Evolutionary conservation across 2,888 invertebrate species (phyloP).

Genomic region (Boloria euphrosyne): DNA sequence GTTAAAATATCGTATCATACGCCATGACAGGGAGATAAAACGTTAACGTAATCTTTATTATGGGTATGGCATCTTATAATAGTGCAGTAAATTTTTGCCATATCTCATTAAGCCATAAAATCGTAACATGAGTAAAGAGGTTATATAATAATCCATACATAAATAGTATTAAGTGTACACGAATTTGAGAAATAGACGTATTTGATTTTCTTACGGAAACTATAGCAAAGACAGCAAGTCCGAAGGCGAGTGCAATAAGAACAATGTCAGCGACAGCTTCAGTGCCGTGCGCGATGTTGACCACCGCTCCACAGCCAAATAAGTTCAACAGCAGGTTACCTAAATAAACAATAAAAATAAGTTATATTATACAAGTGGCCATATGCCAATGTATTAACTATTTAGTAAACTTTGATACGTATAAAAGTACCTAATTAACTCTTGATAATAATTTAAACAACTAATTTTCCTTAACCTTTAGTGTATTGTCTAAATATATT

Average conservation of each 20-base stretch:
- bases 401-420: no score
- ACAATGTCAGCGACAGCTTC: slow-evolving; percentile 78
- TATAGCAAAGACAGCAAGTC: slow-evolving; percentile 91
- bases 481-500: no score
- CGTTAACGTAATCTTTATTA: slow-evolving; percentile 23
- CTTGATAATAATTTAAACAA: no score
- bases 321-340: slow-evolving; percentile 93
- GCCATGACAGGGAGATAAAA: slow-evolving; percentile 11
- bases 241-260: slow-evolving; percentile 92
- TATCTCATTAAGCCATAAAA: slow-evolving; percentile 10
- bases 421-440: no score
- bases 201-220: slow-evolving; percentile 84
- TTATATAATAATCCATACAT: background rate
- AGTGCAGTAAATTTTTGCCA: slow-evolving; percentile 27
- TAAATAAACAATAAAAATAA: slow-evolving; percentile 41
- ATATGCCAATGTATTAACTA: no score
- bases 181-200: background rate
- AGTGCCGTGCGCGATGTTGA: slow-evolving; percentile 78
- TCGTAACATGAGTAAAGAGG: background rate
- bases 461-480: no score
- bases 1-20: background rate
- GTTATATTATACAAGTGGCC: no score
- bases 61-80: slow-evolving; percentile 21
- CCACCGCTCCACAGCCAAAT: slow-evolving; percentile 92
- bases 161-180: background rate